A percentile compares a stretch with the other conserved stretches of the same genome.
These are phyloP conservation scores for Orthosia gracilis DNA, from an alignment of 2,888 invertebrate species.

Conservation along the genomic window DNA sequence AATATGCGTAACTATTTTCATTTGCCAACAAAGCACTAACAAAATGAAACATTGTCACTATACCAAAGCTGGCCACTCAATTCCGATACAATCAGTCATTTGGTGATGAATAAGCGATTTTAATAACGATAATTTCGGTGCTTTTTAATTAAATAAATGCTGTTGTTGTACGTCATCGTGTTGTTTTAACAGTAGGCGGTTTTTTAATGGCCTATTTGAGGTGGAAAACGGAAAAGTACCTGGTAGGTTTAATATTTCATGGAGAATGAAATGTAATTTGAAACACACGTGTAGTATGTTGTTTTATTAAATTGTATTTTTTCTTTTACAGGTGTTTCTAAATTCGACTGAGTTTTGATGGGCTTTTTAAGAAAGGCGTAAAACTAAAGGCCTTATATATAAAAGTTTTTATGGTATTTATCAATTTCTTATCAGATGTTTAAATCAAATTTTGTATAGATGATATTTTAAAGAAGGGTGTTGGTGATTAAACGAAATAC, in stretches of 20 bases:
- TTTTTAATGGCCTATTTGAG: constrained; percentile 50
- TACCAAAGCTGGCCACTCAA: constrained; percentile 45
- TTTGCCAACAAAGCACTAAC: constrained; percentile 45
- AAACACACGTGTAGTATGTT: constrained; percentile 6
- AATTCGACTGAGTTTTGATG: not conserved
- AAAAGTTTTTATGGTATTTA: no score
- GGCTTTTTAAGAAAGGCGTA: no score
- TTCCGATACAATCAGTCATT: constrained; percentile 66
- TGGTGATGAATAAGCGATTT: constrained; percentile 63
- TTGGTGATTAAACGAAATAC: no score
- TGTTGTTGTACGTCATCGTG: constrained; percentile 51
- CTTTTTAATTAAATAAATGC: constrained; percentile 68
- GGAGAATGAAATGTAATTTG: constrained; percentile 27
- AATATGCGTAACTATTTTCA: constrained; percentile 17
- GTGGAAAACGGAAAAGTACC: constrained; percentile 6
- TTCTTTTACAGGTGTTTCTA: not conserved
- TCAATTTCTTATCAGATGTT: no score
- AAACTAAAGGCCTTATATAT: no score
- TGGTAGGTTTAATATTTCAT: constrained; percentile 26
- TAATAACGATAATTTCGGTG: constrained; percentile 55
- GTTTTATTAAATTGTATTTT: not conserved
- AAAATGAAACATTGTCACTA: constrained; percentile 52
- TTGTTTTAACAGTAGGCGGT: constrained; percentile 44
- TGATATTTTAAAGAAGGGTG: no score
- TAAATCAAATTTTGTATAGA: no score